Percentiles rank a stretch among this genome's conserved stretches.
Evolutionary conservation across 2,888 invertebrate genomes (phyloP).

Genomic region (Hanleya hanleyi): DNA sequence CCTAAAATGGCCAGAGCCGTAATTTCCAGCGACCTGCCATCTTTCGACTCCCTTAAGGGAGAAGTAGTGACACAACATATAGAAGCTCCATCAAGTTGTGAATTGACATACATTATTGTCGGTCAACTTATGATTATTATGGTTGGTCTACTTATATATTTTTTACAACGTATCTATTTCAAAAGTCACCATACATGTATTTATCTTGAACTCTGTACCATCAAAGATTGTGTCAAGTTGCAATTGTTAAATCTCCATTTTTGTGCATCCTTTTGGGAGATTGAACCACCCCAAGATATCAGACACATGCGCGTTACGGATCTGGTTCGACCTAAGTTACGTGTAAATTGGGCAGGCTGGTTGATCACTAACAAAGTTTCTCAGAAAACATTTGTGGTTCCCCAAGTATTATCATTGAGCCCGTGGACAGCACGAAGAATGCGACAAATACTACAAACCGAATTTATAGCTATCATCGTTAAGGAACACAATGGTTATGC

Average conservation of each 20-base stretch:
- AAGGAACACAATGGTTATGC: no score
- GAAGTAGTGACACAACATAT: neutral
- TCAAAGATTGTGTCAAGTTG: neutral
- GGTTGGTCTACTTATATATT: neutral
- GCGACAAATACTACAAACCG: neutral
- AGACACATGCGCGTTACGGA: neutral
- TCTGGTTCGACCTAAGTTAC: neutral
- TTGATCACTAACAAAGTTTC: neutral
- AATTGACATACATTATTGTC: neutral
- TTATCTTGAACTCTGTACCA: neutral
- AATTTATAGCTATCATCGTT: no score
- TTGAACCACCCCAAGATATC: neutral
- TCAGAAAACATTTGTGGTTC: neutral
- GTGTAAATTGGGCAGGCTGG: neutral
- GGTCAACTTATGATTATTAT: neutral
- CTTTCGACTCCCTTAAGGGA: neutral
- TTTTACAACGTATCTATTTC: no score
- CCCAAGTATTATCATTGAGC: neutral
- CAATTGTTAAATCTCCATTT: neutral
- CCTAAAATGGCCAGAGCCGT: neutral
- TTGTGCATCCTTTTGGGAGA: neutral
- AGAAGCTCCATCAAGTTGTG: neutral
- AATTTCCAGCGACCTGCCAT: neutral
- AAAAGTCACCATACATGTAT: neutral
- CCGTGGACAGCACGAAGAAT: neutral